Evolutionary conservation across 2,113 vertebrate species (phyloP).

Genomic region (Triplophysa tibetana): DNA sequence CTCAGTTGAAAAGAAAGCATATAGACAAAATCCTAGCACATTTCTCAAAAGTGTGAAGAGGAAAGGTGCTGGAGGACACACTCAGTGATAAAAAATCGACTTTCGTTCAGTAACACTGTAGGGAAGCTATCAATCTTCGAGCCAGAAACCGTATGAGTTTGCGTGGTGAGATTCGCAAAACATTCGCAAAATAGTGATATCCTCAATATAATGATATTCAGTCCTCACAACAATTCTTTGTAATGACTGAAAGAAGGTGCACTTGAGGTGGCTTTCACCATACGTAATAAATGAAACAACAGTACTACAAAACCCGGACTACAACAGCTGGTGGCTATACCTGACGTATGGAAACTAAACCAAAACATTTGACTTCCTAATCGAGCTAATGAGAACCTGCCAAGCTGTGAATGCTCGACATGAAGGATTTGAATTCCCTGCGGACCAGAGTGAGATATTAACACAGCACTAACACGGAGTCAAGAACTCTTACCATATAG

Average conservation of each 20-base stretch:
- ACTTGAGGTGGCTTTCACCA: constrained; percentile 43
- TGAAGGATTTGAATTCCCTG: background rate
- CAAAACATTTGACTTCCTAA: constrained; percentile 18
- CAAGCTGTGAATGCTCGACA: constrained; percentile 5
- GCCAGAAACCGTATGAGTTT: constrained; percentile 5
- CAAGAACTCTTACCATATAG: constrained; percentile 85
- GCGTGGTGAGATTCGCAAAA: background rate
- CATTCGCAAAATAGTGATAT: constrained; percentile 36
- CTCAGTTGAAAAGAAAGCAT: constrained; percentile 18
- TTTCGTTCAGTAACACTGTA: constrained; percentile 41
- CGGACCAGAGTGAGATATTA: background rate
- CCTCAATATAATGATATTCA: constrained; percentile 44
- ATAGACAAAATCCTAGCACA: constrained; percentile 27
- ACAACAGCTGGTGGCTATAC: constrained; percentile 18
- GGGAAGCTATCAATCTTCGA: constrained; percentile 44
- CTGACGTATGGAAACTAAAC: constrained; percentile 30
- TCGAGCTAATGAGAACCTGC: background rate
- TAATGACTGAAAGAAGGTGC: constrained; percentile 52
- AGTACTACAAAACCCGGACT: constrained; percentile 18
- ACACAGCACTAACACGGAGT: background rate
- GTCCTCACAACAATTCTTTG: constrained; percentile 41
- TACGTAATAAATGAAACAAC: constrained; percentile 43
- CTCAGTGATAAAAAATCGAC: constrained; percentile 40
- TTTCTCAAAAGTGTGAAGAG: constrained; percentile 32
- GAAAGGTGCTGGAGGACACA: constrained; percentile 45